Percentiles rank a stretch among this genome's conserved stretches.
Evolutionary conservation across 1,140 invertebrate genomes (phyloP).

Genomic region (Drosophila azteca): DNA sequence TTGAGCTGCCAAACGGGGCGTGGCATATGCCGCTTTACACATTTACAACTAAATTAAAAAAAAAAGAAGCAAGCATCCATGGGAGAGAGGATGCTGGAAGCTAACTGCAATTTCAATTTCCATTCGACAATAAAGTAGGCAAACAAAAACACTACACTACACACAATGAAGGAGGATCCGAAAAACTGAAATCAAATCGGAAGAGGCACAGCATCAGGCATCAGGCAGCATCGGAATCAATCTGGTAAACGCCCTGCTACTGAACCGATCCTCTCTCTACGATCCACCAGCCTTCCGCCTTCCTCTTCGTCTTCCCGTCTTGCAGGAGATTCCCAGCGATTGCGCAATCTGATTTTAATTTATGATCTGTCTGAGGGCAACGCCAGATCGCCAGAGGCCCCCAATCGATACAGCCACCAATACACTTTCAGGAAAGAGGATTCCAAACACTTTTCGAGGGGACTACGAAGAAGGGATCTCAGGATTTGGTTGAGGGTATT

Average conservation of each 20-base stretch:
- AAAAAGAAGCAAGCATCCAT: conserved; percentile 26
- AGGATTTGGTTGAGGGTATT: conserved; percentile 22
- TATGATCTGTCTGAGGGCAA: conserved; percentile 51
- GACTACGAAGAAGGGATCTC: background rate
- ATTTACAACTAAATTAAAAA: conserved; percentile 80
- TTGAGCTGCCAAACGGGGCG: conserved; percentile 81
- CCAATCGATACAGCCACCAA: conserved; percentile 39
- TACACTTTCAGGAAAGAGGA: background rate
- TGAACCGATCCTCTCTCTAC: background rate
- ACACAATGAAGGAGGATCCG: conserved; percentile 53
- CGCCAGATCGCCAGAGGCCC: background rate
- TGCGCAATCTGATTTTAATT: conserved; percentile 82
- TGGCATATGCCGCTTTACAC: conserved; percentile 78
- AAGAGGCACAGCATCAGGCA: background rate
- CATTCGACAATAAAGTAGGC: conserved; percentile 80
- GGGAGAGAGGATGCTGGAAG: conserved; percentile 19
- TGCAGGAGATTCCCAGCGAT: conserved; percentile 68
- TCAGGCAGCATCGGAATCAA: conserved; percentile 29
- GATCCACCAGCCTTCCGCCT: background rate
- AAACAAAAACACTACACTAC: conserved; percentile 57
- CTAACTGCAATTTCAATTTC: conserved; percentile 82
- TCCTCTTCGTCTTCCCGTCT: conserved; percentile 15
- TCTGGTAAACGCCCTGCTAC: conserved; percentile 41
- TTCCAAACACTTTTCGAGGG: conserved; percentile 1
- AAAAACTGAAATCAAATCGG: conserved; percentile 18